Evolutionary conservation across 2,113 vertebrate genomes (phyloP), one percentile per base, ranked within the genome.

Genomic region (Pituophis catenifer): DNA sequence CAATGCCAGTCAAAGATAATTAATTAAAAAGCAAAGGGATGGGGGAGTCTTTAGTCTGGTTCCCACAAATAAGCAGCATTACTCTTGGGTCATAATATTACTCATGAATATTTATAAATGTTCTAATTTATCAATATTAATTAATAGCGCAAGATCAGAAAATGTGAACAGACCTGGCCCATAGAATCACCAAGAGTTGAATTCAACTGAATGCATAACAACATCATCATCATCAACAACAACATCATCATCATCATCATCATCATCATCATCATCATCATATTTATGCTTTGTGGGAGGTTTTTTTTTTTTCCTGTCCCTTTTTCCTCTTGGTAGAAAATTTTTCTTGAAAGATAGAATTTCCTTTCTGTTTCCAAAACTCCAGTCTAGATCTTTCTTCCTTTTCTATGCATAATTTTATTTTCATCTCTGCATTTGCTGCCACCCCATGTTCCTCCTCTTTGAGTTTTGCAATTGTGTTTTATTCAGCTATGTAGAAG

Each of bases 401-500:
- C 62, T 81, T 89, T 92, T 53, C 88, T 88, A 53, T 26, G 62
- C 8, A 38, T 38, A 52, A 62, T 87, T 62, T 62, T 93, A 53
- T 90, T 85, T 17, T 29, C 62, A 15, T 33, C 9, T 7, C 53
- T n/a, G 2, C 44, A 44, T 52, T 9, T 44, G 58, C 52, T 90
- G 0, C 29, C 59, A 90, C 0, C 24, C 88, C 5, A 11, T 13
- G 33, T 33, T 9, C 58, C 87, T 1, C 13, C 90, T 90, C 54
- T 93, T 91, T 85, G 50, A 75, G 26, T 88, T 94, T 91, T 94
- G 50, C 81, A 10, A 65, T 85, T 91, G 58, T 88, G 86, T 92
- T 26, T 15, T 90, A 8, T 90, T 70, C 58, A 62, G 26, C 90
- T 89, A 88, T 2, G 5, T 89, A 88, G 17, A 93, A 90, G 48